A percentile compares a stretch with the other conserved stretches of the same genome.
phyloP scores from a whole-genome alignment of 2,888 invertebrate species.

The Chrysolina americana region DNA sequence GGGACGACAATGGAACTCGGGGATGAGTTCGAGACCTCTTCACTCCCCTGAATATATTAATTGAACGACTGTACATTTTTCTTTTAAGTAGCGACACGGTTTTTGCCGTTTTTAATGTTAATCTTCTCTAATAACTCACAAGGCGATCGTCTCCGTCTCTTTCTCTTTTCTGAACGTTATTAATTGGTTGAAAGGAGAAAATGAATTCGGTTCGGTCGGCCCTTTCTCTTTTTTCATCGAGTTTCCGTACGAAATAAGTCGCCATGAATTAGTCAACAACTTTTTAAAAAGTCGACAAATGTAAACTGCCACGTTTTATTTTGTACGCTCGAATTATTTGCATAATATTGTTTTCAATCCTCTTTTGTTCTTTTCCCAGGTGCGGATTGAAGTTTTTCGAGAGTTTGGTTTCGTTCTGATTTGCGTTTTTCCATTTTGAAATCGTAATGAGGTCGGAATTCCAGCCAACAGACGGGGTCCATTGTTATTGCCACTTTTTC shows the following conservation, averaged over 20 bases:
- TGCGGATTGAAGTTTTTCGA: slow-evolving; percentile 45
- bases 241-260: slow-evolving; percentile 60
- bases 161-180: slow-evolving; percentile 50
- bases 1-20: slow-evolving; percentile 48
- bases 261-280: slow-evolving; percentile 68
- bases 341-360: slow-evolving; percentile 65
- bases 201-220: slow-evolving; percentile 29
- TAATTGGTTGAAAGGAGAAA: slow-evolving; percentile 52
- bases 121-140: slow-evolving; percentile 64
- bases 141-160: slow-evolving; percentile 50
- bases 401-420: slow-evolving; percentile 37
- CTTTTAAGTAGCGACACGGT: slow-evolving; percentile 66
- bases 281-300: slow-evolving; percentile 66
- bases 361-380: slow-evolving; percentile 54
- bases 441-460: slow-evolving; percentile 21
- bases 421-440: slow-evolving; percentile 25
- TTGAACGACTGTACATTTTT: slow-evolving; percentile 69
- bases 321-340: slow-evolving; percentile 65
- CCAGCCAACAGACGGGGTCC: background rate
- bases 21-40: slow-evolving; percentile 52
- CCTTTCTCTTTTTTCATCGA: slow-evolving; percentile 36
- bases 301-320: slow-evolving; percentile 68
- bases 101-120: slow-evolving; percentile 64
- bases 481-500: slow-evolving; percentile 16
- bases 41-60: slow-evolving; percentile 67